These are phyloP conservation scores for Zapornia atra DNA, from an alignment of 2,113 vertebrate species.

Conservation along the genomic window DNA sequence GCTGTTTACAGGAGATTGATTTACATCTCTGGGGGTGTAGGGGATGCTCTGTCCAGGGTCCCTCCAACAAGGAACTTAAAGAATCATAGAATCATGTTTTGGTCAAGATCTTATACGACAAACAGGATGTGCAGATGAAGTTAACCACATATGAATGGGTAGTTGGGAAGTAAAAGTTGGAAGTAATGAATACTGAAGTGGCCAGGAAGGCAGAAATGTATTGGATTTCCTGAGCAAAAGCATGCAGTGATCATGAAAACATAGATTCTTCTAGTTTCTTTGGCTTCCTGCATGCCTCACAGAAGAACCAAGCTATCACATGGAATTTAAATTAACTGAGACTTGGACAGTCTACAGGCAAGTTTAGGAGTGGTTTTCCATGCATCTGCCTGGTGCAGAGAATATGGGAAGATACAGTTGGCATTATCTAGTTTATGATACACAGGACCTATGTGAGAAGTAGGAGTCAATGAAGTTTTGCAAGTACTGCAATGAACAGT, in stretches of 20 bases:
- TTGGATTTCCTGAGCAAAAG: not conserved
- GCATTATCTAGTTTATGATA: not conserved
- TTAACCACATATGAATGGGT: fast-evolving
- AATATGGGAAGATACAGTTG: not conserved
- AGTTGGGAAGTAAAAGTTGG: not conserved
- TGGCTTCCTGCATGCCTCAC: not conserved
- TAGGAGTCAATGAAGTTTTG: not conserved
- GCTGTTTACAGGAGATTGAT: not conserved
- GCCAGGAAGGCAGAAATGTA: not conserved
- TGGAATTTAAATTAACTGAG: not conserved
- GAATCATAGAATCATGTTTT: not conserved
- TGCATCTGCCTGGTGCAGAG: not conserved
- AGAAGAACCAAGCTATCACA: not conserved
- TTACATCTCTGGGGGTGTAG: not conserved
- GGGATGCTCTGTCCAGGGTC: not conserved
- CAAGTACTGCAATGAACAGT: not conserved
- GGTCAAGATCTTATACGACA: not conserved
- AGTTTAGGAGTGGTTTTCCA: not conserved
- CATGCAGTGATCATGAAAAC: not conserved
- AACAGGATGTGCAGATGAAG: not conserved
- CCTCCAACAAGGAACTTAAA: not conserved
- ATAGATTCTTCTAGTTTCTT: not conserved
- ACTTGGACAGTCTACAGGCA: not conserved
- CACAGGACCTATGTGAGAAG: not conserved
- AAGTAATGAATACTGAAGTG: not conserved